phyloP scores from a whole-genome alignment of 2,113 vertebrate genomes.

The Cinclus cinclus region DNA sequence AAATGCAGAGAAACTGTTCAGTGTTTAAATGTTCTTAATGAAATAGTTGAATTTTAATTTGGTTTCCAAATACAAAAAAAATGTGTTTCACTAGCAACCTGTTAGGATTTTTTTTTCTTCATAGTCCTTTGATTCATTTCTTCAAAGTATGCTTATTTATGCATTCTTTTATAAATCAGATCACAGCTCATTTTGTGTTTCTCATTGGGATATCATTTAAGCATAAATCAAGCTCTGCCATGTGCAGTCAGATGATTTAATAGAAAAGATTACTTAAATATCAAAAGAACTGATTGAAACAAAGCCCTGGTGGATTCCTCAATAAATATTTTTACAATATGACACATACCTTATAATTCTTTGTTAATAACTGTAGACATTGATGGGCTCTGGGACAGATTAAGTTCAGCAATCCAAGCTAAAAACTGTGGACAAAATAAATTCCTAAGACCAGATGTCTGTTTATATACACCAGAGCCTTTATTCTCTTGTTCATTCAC shows the following conservation, averaged over 20 bases:
- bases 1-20: background rate
- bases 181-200: constrained; percentile 23
- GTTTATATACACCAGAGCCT: background rate
- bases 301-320: background rate
- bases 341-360: background rate
- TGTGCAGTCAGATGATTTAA: background rate
- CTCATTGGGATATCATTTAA: constrained; percentile 18
- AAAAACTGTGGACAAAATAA: background rate
- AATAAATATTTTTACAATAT: background rate
- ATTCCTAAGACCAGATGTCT: background rate
- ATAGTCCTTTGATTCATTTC: background rate
- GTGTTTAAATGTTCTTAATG: background rate
- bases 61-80: background rate
- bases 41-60: background rate
- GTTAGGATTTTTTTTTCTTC: background rate
- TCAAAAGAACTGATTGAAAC: constrained; percentile 1
- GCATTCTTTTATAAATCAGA: background rate
- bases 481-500: background rate
- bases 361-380: background rate
- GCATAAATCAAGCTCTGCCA: background rate
- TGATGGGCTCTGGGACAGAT: background rate
- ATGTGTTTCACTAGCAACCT: background rate
- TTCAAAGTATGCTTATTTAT: constrained; percentile 17
- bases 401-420: background rate
- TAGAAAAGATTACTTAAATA: constrained; percentile 13